Conservation (phyloP, 2,797 vertebrate genomes). For the Pipistrellus nathusii region DNA sequence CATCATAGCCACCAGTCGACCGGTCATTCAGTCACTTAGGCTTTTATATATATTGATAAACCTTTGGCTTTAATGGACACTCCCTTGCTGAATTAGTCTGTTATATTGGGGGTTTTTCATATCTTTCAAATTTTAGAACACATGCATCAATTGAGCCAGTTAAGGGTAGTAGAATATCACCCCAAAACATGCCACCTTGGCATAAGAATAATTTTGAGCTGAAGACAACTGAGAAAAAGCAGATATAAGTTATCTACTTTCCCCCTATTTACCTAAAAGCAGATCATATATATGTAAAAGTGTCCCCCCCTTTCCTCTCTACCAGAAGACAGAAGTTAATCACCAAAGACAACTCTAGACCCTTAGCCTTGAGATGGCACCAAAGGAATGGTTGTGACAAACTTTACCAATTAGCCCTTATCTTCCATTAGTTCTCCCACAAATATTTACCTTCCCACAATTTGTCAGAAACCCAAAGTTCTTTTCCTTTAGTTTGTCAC, state of each 20-base stretch:
- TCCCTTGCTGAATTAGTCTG: not conserved
- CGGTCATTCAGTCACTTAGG: too few species aligned
- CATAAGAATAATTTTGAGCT: not conserved
- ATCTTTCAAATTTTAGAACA: not conserved
- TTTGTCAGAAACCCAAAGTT: not conserved
- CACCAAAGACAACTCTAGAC: not conserved
- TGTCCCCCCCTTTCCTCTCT: not conserved
- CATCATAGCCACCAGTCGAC: too few species aligned
- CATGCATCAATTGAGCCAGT: not conserved
- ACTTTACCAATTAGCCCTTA: constrained; percentile 9
- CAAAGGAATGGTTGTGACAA: not conserved
- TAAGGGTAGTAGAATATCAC: not conserved
- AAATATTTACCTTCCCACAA: not conserved
- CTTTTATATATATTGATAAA: too few species aligned
- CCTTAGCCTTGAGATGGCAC: not conserved
- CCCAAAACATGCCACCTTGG: not conserved
- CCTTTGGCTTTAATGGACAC: not conserved
- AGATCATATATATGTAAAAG: not conserved
- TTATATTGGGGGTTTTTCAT: not conserved
- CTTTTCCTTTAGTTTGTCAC: not conserved
- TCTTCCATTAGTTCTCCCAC: not conserved
- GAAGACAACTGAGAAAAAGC: constrained; percentile 5
- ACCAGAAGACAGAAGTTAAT: not conserved
- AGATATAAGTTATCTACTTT: not conserved
- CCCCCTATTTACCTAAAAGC: not conserved